These are phyloP conservation scores for Luperina testacea DNA, from an alignment of 2,888 invertebrate genomes.

Conservation along the genomic window DNA sequence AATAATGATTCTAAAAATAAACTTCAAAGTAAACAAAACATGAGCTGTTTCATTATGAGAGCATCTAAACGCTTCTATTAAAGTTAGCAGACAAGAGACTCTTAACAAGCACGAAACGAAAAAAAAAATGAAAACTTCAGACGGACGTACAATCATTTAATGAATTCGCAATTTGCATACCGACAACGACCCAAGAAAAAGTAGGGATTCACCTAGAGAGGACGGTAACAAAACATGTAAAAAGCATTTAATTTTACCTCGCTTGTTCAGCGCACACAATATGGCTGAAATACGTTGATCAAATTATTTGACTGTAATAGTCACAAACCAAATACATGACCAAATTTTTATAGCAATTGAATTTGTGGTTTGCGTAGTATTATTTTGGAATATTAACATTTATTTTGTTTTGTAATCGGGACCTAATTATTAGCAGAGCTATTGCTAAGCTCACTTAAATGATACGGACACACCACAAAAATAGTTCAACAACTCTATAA, in stretches of 20 bases:
- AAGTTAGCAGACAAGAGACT: slow-evolving; percentile 79
- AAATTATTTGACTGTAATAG: slow-evolving; percentile 32
- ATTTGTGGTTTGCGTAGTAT: slow-evolving; percentile 11
- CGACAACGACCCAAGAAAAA: slow-evolving; percentile 81
- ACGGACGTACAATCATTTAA: slow-evolving; percentile 86
- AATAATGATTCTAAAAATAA: not conserved
- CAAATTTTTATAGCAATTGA: slow-evolving; percentile 8
- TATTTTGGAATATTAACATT: not conserved
- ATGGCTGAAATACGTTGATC: slow-evolving; percentile 29
- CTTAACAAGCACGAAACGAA: slow-evolving; percentile 78
- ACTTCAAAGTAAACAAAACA: slow-evolving; percentile 42
- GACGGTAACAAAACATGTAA: slow-evolving; percentile 28
- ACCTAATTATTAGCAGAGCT: not conserved
- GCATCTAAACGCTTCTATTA: slow-evolving; percentile 76
- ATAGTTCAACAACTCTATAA: slow-evolving; percentile 69
- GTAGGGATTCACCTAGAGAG: slow-evolving; percentile 72
- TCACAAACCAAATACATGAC: slow-evolving; percentile 20
- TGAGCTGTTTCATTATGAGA: slow-evolving; percentile 70
- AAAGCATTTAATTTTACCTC: slow-evolving; percentile 1
- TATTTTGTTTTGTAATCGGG: not conserved
- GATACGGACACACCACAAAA: slow-evolving; percentile 19
- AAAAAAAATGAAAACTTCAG: slow-evolving; percentile 78
- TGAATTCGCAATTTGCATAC: slow-evolving; percentile 89
- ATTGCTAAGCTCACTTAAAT: slow-evolving; percentile 23
- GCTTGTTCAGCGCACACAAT: slow-evolving; percentile 24